Percentiles rank a stretch among this genome's conserved stretches.
Evolutionary conservation across 1,140 invertebrate genomes (phyloP).

Genomic region (Apocrypta bakeri): DNA sequence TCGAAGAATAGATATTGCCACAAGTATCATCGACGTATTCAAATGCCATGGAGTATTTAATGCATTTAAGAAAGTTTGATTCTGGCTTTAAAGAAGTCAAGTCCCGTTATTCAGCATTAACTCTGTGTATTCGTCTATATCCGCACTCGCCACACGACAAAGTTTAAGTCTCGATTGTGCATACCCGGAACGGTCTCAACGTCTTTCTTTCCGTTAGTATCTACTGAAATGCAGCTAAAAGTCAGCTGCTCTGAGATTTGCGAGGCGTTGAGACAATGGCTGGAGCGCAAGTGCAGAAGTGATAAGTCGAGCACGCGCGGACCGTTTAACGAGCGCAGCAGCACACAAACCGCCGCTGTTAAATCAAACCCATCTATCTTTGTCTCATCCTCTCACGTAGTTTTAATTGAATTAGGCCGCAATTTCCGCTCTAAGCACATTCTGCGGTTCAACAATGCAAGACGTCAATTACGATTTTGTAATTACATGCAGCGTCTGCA

Average conservation of each 20-base stretch:
- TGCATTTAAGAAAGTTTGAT: no score
- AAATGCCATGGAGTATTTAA: no score
- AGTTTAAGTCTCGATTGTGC: neutral
- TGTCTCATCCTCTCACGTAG: neutral
- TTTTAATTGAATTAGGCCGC: slow-evolving; percentile 31
- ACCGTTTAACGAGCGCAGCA: slow-evolving; percentile 14
- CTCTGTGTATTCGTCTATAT: no score
- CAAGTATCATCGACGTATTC: no score
- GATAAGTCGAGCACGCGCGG: slow-evolving; percentile 14
- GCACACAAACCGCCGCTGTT: neutral
- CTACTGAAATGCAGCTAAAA: neutral
- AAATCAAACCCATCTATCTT: neutral
- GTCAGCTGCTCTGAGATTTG: slow-evolving; percentile 12
- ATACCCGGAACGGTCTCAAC: neutral
- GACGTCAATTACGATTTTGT: neutral
- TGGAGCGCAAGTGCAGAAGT: slow-evolving; percentile 17
- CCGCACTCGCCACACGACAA: no score
- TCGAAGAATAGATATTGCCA: no score
- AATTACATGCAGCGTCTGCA: no score
- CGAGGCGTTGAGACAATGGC: slow-evolving; percentile 26
- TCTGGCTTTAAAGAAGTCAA: neutral
- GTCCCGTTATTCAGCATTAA: neutral
- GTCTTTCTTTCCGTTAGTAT: neutral
- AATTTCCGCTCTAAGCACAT: neutral
- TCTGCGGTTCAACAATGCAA: neutral